A percentile compares a stretch with the other conserved stretches of the same genome.
Evolutionary conservation across 2,113 vertebrate species (phyloP).

Genomic region (Pipra filicauda): DNA sequence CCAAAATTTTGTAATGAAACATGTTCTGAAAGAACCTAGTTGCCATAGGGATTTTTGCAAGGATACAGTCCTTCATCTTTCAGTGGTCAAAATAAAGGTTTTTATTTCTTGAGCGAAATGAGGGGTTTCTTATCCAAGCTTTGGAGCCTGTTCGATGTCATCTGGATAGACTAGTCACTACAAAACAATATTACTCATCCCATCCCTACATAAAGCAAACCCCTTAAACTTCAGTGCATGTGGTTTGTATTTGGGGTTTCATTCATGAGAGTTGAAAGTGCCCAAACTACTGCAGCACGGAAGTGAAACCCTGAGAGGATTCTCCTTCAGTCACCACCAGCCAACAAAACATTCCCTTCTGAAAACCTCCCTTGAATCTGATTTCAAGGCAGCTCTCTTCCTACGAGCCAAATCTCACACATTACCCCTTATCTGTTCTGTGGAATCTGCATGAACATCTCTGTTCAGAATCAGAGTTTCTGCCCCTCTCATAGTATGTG

Average conservation of each 20-base stretch:
- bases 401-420: not conserved
- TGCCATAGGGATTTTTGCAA: conserved; percentile 24
- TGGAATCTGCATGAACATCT: not conserved
- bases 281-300: not conserved
- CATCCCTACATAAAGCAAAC: conserved; percentile 8
- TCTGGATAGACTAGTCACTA: conserved; percentile 18
- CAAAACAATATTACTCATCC: conserved; percentile 22
- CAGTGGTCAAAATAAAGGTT: conserved; percentile 25
- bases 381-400: not conserved
- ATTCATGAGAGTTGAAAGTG: conserved; percentile 23
- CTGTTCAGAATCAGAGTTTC: not conserved
- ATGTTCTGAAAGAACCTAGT: not conserved
- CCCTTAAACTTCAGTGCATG: conserved; percentile 21
- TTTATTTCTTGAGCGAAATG: not conserved
- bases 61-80: not conserved
- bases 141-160: conserved; percentile 12
- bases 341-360: not conserved
- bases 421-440: accelerated
- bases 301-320: not conserved
- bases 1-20: not conserved
- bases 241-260: conserved; percentile 49
- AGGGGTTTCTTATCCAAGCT: conserved; percentile 21
- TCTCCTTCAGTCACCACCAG: not conserved
- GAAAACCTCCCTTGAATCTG: not conserved
- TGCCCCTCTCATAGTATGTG: not conserved